phyloP scores from a whole-genome alignment of 64 coral and sea anemone species.

The Actinia tenebrosa region DNA sequence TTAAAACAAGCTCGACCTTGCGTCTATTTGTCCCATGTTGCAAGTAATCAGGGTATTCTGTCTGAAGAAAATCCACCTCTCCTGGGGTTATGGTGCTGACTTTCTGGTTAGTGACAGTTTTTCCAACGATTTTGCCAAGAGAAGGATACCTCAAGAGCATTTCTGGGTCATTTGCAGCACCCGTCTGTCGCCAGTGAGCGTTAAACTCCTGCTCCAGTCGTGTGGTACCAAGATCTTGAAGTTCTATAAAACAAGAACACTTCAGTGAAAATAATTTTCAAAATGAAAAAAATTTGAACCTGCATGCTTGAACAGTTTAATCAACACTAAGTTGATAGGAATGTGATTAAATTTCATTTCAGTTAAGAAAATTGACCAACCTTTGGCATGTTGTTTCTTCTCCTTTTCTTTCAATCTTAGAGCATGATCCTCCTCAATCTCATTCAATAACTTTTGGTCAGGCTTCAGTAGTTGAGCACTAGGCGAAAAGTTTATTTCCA shows the following conservation, averaged over 20 bases:
- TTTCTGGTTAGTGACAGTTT: slow-evolving; percentile 29
- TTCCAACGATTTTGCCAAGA: slow-evolving; percentile 41
- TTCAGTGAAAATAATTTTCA: background rate
- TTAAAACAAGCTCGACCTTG: background rate
- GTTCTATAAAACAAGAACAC: background rate
- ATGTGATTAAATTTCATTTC: background rate
- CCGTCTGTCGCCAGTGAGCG: background rate
- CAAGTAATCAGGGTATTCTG: slow-evolving; percentile 61
- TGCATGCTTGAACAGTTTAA: too few relatives aligned
- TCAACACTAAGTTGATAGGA: too few relatives aligned
- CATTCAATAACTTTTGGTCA: background rate
- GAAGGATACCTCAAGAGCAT: slow-evolving; percentile 53
- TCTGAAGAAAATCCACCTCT: slow-evolving; percentile 81
- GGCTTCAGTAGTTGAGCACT: background rate
- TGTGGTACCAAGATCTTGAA: background rate
- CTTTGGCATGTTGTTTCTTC: background rate
- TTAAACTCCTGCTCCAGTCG: background rate
- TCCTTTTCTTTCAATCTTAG: background rate
- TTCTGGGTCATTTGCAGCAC: slow-evolving; percentile 59
- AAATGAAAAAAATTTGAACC: background rate
- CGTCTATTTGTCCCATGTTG: background rate
- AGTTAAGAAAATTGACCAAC: background rate
- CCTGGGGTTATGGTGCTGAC: slow-evolving; percentile 64
- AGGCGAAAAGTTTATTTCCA: background rate
- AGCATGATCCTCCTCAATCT: background rate